Base-by-base conservation (phyloP, 2,797 vertebrate species). In the Gobio occitaniae region DNA sequence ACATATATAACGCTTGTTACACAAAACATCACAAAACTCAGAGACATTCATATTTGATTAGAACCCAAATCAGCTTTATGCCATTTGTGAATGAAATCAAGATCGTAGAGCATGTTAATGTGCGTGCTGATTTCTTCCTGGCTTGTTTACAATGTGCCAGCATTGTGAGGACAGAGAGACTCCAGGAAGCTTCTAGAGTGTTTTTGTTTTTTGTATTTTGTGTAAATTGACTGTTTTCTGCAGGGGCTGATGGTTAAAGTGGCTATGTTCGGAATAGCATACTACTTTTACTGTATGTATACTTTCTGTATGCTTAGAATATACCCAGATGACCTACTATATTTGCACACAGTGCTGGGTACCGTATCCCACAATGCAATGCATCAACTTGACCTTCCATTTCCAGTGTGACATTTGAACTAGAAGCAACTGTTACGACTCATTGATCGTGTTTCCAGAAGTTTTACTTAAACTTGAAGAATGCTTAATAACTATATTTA, bases 111-210 rank as follows among this genome's bases (percentile, higher is more conserved):
- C 74, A 72, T 71, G 84, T 84, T 36, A 76, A 66, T 54, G 61
- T 77, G 82, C 61, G 6, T 25, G 32, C 44, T 44, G 61, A 41
- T 63, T 81, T 52, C 16, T 47, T 86, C 50, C 75, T 52, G 69
- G n/a, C 63, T 72, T 83, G 82, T 52, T 69, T 84, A 65, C 74
- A 78, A 79, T 76, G 89, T 80, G 15, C 81, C 69, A 80, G 83
- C 70, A 82, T 82, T 52, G 79, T 56, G 68, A 88, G 79, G 66
- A 74, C 65, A 75, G 41, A 25, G 15, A 80, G 59, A 9, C 25
- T 79, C 47, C n/a, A 41, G 70, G 85, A 84, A 63, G 69, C 52
- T 83, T 86, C 82, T 76, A 78, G 78, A 77, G 78, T 87, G 88
- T 79, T 25, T 81, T 41, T 84, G 69, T 87, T 78, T 88, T 89